Conservation (phyloP, 2,113 vertebrate species). For the Scomber japonicus region DNA sequence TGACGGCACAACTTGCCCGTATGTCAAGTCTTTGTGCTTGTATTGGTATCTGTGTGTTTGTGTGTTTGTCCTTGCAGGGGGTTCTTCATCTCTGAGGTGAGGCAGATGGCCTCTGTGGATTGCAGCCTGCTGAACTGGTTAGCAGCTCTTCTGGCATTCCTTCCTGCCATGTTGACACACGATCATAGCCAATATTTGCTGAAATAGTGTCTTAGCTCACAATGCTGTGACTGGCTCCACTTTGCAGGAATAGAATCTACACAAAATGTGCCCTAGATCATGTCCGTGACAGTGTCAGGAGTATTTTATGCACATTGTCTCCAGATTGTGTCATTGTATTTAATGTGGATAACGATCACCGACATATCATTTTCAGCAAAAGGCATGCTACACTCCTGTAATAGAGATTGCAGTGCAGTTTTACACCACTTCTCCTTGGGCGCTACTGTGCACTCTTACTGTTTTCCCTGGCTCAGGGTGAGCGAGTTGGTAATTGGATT, state of each 20-base stretch:
- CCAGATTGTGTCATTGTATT: slow-evolving; percentile 49
- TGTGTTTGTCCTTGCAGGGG: slow-evolving; percentile 54
- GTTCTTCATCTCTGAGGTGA: slow-evolving; percentile 45
- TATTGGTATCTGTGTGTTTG: slow-evolving; percentile 27
- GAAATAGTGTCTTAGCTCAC: slow-evolving; percentile 62
- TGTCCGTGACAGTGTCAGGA: slow-evolving; percentile 24
- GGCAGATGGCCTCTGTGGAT: slow-evolving; percentile 72
- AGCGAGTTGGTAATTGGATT: slow-evolving; percentile 80
- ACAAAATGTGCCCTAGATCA: slow-evolving; percentile 51
- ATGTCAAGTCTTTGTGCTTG: slow-evolving; percentile 8
- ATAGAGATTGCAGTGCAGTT: slow-evolving; percentile 25
- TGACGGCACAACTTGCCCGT: neutral
- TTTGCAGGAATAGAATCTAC: slow-evolving; percentile 57
- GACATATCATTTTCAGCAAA: slow-evolving; percentile 14
- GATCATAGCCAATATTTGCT: slow-evolving; percentile 65
- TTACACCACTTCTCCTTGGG: slow-evolving; percentile 35
- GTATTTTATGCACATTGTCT: slow-evolving; percentile 36
- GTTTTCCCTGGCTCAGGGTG: slow-evolving; percentile 64
- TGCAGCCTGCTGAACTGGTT: slow-evolving; percentile 69
- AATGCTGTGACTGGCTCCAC: slow-evolving; percentile 58
- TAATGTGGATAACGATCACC: slow-evolving; percentile 58
- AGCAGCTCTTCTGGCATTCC: slow-evolving; percentile 74
- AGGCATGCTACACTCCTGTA: slow-evolving; percentile 39
- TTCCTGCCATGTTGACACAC: slow-evolving; percentile 67
- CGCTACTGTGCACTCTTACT: slow-evolving; percentile 54